Base-by-base conservation (phyloP, 2,113 vertebrate genomes). In the Platysternon megacephalum region DNA sequence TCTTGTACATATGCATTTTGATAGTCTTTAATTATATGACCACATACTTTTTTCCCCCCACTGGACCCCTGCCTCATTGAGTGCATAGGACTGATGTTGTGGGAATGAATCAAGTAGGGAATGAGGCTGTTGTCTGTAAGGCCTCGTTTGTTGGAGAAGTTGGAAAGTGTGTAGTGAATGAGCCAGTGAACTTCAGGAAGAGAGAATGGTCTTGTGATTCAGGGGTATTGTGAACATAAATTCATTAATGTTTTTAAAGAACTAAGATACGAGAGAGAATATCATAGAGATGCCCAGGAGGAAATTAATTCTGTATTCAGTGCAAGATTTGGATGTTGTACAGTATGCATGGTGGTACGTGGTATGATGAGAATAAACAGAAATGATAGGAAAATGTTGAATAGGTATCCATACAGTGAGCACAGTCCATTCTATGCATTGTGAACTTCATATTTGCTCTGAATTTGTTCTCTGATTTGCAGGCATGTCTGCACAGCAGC, bases 1-100 rank as follows among this genome's bases (percentile, higher is more conserved):
- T 85, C 74, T 39, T 44, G 24, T 90, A 79, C 81, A 74, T 4
- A 61, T 42, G n/a, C 19, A 10, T 74, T 74, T 39, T 72, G 35
- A 74, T 42, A 42, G 39, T 24, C 22, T 42, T 42, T 74, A 74
- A 74, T 65, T n/a, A n/a, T 9, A 65, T 65, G 61, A 65, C 32
- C 61, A 65, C n/a, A 74, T 72, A 72, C 16, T 21, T 39, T 22
- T 72, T 11, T 11, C 11, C 11, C 16, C 61, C 39, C 39, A 0
- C 55, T 32, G 86, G 44, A 55, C 52, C 11, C 84, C 32, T 74
- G 84, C n/a, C 49, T 21, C 26, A 42, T 65, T 4, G 6, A 12
- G 1, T 49, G 4, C 44, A 32, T 53, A 80, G 52, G 55, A 42
- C 48, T 0, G 0, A 65, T 72, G 8, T 56, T 85, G 2, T 83